Base-by-base conservation (phyloP, 2,797 vertebrate species). In the Acipenser ruthenus region DNA sequence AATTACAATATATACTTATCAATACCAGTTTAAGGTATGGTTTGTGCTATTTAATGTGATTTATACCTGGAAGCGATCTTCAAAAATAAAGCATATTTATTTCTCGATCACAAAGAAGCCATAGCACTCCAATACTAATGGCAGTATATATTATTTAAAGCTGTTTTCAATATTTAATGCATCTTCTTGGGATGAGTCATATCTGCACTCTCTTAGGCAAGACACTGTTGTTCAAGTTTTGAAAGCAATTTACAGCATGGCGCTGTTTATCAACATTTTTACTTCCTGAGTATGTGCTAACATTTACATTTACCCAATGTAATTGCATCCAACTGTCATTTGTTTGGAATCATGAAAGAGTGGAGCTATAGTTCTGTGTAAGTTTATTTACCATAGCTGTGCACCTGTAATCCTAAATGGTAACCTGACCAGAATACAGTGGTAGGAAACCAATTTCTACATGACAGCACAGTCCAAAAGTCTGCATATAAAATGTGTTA, bases 101-200 rank as follows among this genome's bases (percentile, higher is more conserved):
- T 55, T 10, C 6, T 10, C 53, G 48, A 64, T 64, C 50, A 64
- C 53, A 63, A 56, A 63, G 49, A 6, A 56, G 15, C 15, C 69
- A 13, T 13, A 63, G 12, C 9, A 56, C 63, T 37, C 18, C 47
- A 11, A 6, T 64, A 37, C 8, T 61, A 65, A 68, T 48, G 63
- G 62, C 53, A 62, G 50, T 51, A 62, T 68, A 56, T 50, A 71
- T 68, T 68, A 71, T 71, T 71, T 53, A 71, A 55, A 65, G n/a
- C n/a, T 10, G 10, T 55, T 48, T 63, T 71, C 50, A 65, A 68
- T 68, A 50, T 71, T 71, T 71, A 71, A 65, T 55, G 50, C 47
- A n/a, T 50, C 7, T 63, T 55, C 50, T 49, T 47, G 47, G 18
- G n/a, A 10, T 53, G 66, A n/a, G 37, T 65, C 55, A 15, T 60